Base-by-base conservation (phyloP, 1,140 invertebrate genomes). In the Formica exsecta region DNA sequence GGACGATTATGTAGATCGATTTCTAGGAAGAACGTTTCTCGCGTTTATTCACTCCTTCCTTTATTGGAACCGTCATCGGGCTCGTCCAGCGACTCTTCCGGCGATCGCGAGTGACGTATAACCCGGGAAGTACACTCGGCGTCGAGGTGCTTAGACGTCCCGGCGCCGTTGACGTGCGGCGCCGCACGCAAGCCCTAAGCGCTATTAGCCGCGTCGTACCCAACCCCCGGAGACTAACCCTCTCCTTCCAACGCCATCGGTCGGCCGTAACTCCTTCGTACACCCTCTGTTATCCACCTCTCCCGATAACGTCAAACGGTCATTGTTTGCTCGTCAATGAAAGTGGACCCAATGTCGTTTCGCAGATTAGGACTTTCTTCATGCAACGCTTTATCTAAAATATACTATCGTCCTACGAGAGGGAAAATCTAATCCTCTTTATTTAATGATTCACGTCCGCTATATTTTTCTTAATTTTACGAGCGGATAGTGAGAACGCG, bases 181-280 rank as follows among this genome's bases (percentile, higher is more conserved):
- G 92, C 91, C 92, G 75, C 92, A 92, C 92, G 91, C 92, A 80
- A 92, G n/a, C 87, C 84, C 77, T 86, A 73, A 88, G 88, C 87
- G 76, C 87, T 77, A 86, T 88, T 88, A 87, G 77, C 81, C 86
- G 66, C 51, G 57, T 70, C 54, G 16, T 36, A 44, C 74, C 71
- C 86, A 64, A 64, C 66, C 80, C 81, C 79, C 87, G 87, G 86
- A 84, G 48, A 62, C 66, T 38, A 81, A 73, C 44, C 9, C 8
- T 8, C 61, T 51, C 48, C 3, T 38, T 6, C 29, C 38, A 19
- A 6, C 65, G 1, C 25, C 36, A 25, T n/a, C 29, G 62, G 13
- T 44, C 41, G 41, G 41, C n/a, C 22, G 65, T 74, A 86, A 71
- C 44, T 61, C 65, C 44, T 75, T 85, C 51, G 38, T 36, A 48